Percentiles rank a stretch among this genome's conserved stretches.
Conservation (phyloP, 2,797 vertebrate genomes). For the Danio aesculapii region DNA sequence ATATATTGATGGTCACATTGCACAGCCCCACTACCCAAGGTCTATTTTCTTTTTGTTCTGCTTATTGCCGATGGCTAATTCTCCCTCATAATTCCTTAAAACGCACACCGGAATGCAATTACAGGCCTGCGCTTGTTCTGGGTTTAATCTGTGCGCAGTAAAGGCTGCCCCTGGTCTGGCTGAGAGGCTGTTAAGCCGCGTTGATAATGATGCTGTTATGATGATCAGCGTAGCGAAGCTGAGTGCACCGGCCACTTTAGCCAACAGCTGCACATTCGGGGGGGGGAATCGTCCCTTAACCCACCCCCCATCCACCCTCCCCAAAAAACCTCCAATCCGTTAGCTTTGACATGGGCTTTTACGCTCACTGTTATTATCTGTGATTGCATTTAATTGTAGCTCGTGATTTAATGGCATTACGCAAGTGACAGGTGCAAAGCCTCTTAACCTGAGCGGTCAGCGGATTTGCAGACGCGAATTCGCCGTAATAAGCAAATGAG, state of each 20-base stretch:
- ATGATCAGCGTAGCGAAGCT: constrained; percentile 29
- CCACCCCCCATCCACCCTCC: constrained; percentile 14
- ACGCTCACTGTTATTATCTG: constrained; percentile 64
- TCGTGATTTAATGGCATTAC: constrained; percentile 74
- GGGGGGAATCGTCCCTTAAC: constrained; percentile 34
- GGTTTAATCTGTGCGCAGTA: constrained; percentile 43
- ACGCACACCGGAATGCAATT: constrained; percentile 50
- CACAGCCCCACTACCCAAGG: background rate
- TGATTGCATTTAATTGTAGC: constrained; percentile 75
- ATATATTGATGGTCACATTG: too few relatives aligned
- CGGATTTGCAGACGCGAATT: constrained; percentile 19
- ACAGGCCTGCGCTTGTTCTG: constrained; percentile 23
- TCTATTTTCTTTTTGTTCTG: constrained; percentile 27
- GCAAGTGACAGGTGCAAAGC: constrained; percentile 78
- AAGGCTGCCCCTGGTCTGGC: constrained; percentile 42
- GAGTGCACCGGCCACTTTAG: constrained; percentile 41
- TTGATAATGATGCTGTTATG: constrained; percentile 50
- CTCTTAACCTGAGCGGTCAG: constrained; percentile 74
- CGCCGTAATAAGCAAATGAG: constrained; percentile 35
- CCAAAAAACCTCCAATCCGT: constrained; percentile 31
- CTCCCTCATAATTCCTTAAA: constrained; percentile 55
- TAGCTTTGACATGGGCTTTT: constrained; percentile 20
- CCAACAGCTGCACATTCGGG: constrained; percentile 59
- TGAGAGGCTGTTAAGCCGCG: constrained; percentile 54
- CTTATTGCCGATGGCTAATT: constrained; percentile 39